Base-by-base conservation (phyloP, 2,797 vertebrate genomes). In the Ambastaia sidthimunki region DNA sequence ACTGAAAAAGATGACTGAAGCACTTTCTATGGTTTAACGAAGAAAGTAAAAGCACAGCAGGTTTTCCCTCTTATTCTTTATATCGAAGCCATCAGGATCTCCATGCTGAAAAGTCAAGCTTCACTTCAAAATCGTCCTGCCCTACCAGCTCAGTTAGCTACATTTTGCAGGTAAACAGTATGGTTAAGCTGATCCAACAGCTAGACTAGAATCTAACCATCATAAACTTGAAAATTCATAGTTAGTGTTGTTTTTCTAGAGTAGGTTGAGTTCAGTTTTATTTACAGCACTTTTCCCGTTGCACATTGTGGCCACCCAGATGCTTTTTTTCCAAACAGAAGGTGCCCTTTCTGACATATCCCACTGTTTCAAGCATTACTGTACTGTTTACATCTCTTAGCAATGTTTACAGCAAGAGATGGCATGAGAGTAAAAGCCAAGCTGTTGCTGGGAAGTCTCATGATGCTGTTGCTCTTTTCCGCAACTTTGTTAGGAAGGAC, bases 1-100 rank as follows among this genome's bases (percentile, higher is more conserved):
- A 71, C 52, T 63, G 16, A 86, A 86, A 82, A 57, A 85, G 87
- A 90, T 91, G 88, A 90, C 85, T 81, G 50, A 85, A 89, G 88
- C 84, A 81, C 69, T 90, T 92, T 90, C 70, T 80, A 37, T 86
- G 83, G 75, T 87, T 88, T 18, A 52, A 52, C 55, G 11, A 28
- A 60, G 13, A 16, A 80, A 80, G 60, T 68, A 47, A 72, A 50
- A 85, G 60, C 48, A 19, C 11, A 65, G 59, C 13, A 19, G 18
- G 23, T 68, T 63, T 55, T 57, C 16, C 63, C 5, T 37, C 28
- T 9, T 57, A 59, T 31, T 59, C 31, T 16, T 21, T 52, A 34
- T n/a, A 74, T 7, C 60, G 23, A 62, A 60, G 47, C 7, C 23
- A 31, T 60, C 55, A 73, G 48, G 52, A 10, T 60, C 25, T 13